Base-by-base conservation (phyloP, 1,140 invertebrate species). In the Frieseomelitta varia region DNA sequence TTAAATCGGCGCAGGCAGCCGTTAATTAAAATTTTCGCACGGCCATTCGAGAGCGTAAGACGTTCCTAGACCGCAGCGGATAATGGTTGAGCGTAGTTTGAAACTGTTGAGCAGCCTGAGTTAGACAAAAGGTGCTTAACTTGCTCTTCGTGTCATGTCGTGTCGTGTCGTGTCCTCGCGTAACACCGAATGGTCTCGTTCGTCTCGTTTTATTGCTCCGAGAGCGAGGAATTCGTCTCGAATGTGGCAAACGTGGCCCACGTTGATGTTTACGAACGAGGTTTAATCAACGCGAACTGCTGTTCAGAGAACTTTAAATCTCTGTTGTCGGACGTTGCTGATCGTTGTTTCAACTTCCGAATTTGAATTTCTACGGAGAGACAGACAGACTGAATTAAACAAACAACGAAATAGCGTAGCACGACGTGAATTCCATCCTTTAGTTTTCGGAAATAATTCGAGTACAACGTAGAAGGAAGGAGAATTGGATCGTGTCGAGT, bases 21-120 rank as follows among this genome's bases (percentile, higher is more conserved):
- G 12, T 27, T 39, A n/a, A 53, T 21, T 75, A 47, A 67, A 81
- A 81, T 75, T 67, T 75, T 34, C 79, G n/a, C 47, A 12, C 2
- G 63, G 15, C 51, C 10, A 67, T 51, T 55, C 24, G 27, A 51
- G 63, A 47, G 39, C 47, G 47, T 53, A 81, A 55, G 30, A n/a
- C 65, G 11, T 51, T 30, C 21, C 39, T 21, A 11, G 39, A 14
- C 14, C 8, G 12, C 19, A 8, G 15, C 39, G 30, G 47, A 34
- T 47, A 63, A 17, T 67, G 55, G 71, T 75, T 75, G 21, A 65
- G 30, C 21, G 58, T 30, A 67, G 58, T 81, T 74, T 39, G 15
- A 21, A 24, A n/a, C 55, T 56, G 0, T 30, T 24, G 10, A 17
- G 30, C n/a, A 10, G 27, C 27, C 27, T 27, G 21, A 75, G 71